A percentile compares a stretch with the other conserved stretches of the same genome.
Conservation (phyloP, 2,888 invertebrate species). For the Xylota sylvarum region DNA sequence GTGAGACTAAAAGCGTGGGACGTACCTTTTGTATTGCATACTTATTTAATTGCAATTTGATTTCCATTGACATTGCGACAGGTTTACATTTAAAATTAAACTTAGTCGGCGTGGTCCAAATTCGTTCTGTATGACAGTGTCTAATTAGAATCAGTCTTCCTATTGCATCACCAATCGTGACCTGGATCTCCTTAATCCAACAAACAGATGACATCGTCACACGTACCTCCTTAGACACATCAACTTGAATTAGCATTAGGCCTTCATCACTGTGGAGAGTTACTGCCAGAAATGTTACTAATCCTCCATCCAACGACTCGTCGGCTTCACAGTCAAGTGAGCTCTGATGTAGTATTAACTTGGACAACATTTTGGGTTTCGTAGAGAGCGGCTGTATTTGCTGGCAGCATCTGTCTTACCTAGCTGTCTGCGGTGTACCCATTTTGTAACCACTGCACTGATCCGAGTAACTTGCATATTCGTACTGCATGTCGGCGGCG, state of each 20-base stretch:
- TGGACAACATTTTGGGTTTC: conserved; percentile 40
- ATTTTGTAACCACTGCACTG: conserved; percentile 29
- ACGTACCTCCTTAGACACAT: conserved; percentile 15
- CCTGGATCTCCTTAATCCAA: conserved; percentile 46
- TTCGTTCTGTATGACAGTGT: not conserved
- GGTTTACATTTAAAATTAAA: conserved; percentile 2
- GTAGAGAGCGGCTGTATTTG: conserved; percentile 20
- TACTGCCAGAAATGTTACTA: conserved; percentile 14
- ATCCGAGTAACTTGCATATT: conserved; percentile 17
- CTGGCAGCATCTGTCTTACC: not conserved
- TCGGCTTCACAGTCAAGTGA: not conserved
- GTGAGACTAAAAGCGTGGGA: conserved; percentile 4
- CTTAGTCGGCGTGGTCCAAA: not conserved
- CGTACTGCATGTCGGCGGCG: conserved; percentile 25
- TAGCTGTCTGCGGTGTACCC: not conserved
- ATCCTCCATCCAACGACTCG: conserved; percentile 21
- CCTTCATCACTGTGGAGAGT: conserved; percentile 51
- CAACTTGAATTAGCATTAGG: conserved; percentile 41
- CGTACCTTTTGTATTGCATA: not conserved
- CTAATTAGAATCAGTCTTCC: conserved; percentile 13
- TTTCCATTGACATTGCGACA: not conserved
- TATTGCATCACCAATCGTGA: conserved; percentile 62
- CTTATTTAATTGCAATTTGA: not conserved
- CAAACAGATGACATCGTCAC: conserved; percentile 39
- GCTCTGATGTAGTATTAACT: not conserved